phyloP scores from a whole-genome alignment of 2,888 invertebrate genomes.

The Esperia sulphurella region DNA sequence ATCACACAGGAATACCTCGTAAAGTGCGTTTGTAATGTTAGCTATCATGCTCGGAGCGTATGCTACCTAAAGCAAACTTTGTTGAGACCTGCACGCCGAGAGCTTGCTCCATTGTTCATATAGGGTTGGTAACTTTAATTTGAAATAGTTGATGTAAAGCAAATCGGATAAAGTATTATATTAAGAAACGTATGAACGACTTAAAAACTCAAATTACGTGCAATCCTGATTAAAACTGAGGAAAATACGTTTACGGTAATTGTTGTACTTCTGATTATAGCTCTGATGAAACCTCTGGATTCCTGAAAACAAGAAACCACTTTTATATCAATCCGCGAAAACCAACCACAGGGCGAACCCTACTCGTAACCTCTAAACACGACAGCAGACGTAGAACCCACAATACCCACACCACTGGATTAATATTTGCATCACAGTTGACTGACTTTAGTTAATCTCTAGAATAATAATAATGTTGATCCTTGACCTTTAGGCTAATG shows the following conservation, averaged over 20 bases:
- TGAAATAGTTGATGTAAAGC: too few species aligned
- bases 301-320: too few species aligned
- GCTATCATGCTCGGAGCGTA: not conserved
- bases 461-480: slow-evolving; percentile 2
- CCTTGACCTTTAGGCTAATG: not conserved
- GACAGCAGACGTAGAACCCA: not conserved
- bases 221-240: too few species aligned
- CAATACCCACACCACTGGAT: not conserved
- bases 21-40: slow-evolving; percentile 25
- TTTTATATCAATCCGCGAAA: too few species aligned
- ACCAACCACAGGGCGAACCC: too few species aligned
- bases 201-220: too few species aligned
- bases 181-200: too few species aligned
- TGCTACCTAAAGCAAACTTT: not conserved
- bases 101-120: not conserved
- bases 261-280: too few species aligned
- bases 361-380: too few species aligned
- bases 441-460: slow-evolving; percentile 1
- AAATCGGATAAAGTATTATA: too few species aligned
- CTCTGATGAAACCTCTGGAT: too few species aligned
- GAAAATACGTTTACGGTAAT: too few species aligned
- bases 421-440: slow-evolving; percentile 4
- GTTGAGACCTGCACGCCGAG: not conserved
- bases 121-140: not conserved
- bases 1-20: slow-evolving; percentile 28